Evolutionary conservation across 2,113 vertebrate species (phyloP).

Genomic region (Brachyhypopomus occidentalis): DNA sequence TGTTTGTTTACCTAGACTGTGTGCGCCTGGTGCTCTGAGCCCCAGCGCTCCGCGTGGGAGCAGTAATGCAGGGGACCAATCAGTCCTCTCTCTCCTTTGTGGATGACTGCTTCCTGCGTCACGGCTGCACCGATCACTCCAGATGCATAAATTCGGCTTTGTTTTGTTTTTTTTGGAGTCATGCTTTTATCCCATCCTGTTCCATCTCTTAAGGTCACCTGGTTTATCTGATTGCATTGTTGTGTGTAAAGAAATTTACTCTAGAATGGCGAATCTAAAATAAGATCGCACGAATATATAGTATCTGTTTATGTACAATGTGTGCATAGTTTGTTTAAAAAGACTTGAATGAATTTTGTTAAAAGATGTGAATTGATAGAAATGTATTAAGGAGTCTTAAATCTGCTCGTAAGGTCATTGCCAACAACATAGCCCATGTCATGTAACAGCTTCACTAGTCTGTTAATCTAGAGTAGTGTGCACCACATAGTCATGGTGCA

Average conservation of each 20-base stretch:
- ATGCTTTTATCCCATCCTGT: not conserved
- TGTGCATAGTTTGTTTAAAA: not conserved
- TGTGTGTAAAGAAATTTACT: not conserved
- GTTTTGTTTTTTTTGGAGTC: not conserved
- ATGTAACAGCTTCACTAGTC: too few relatives aligned
- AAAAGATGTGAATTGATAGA: not conserved
- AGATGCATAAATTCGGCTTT: slow-evolving; percentile 20
- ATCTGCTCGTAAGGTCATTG: not conserved
- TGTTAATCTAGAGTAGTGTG: not conserved
- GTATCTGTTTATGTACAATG: not conserved
- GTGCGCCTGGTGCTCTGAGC: slow-evolving; percentile 46
- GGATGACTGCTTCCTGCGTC: not conserved
- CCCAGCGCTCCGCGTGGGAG: slow-evolving; percentile 46
- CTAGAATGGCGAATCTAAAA: slow-evolving; percentile 10
- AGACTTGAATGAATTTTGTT: not conserved
- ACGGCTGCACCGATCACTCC: not conserved
- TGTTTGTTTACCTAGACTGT: slow-evolving; percentile 60
- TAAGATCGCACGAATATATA: not conserved
- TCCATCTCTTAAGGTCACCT: not conserved
- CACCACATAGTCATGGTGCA: not conserved
- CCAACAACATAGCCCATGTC: not conserved
- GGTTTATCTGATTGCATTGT: slow-evolving; percentile 14
- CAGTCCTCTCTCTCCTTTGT: slow-evolving; percentile 18
- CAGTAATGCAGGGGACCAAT: slow-evolving; percentile 54
- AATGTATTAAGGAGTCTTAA: not conserved